Base-by-base conservation (phyloP, 2,888 invertebrate genomes). In the Trimorus sp. region DNA sequence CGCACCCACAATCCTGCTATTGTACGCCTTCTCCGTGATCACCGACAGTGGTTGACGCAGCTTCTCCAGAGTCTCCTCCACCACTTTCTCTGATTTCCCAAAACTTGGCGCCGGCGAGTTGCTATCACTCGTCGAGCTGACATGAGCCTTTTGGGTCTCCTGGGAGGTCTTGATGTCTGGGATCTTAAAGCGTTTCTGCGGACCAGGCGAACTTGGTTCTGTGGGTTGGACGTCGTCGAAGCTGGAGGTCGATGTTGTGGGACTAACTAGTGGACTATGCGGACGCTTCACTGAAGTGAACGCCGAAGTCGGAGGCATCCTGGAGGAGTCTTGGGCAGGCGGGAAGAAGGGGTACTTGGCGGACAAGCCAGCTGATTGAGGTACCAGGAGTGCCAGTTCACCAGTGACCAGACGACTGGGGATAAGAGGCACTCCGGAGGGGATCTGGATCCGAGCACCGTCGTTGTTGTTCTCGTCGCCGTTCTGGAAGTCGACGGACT, bases 221-320 rank as follows among this genome's bases (percentile, higher is more conserved):
- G 26, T 26, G 1, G 94, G 93, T 53, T 92, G 90, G 37, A 88
- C 91, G 12, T 93, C 93, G 49, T 93, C 92, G 84, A 94, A 94
- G 65, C 95, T 95, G 7, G 95, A 95, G 56, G 94, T 94, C 54
- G 95, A 95, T 0, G 95, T 95, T 15, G 95, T 91, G 0, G 96
- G 96, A 86, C 96, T 96, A 12, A 95, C 88, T 0, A 96, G 94
- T 0, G 96, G 96, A 88, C 95, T 96, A 77, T 93, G 93, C 0
- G 93, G 92, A 87, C 92, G 92, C 49, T 91, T 89, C 4, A 92
- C 92, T 0, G 92, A 89, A 0, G 92, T 92, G 82, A 92, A 92
- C 0, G 92, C 92, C 12, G 92, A 92, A 0, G 89, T 85, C 7
- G 86, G 87, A 0, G 87, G 89, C 12, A 87, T 84, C 58, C 89